A percentile compares a stretch with the other conserved stretches of the same genome.
Conservation (phyloP, 2,797 vertebrate species). For the Ptychadena robeensis region DNA sequence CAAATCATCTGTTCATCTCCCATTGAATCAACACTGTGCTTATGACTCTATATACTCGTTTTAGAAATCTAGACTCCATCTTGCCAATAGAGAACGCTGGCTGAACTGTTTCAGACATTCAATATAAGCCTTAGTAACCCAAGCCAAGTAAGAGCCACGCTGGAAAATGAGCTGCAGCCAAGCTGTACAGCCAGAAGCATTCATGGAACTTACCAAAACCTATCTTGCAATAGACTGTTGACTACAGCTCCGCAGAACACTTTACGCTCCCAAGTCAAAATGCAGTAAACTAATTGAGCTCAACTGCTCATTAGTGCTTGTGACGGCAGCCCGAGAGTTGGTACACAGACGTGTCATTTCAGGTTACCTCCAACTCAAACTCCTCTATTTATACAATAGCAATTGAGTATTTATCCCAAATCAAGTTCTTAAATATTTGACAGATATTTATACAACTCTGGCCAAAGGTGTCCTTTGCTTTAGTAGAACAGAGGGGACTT, state of each 20-base stretch:
- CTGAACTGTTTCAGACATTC: constrained; percentile 16
- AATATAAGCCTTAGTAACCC: background rate
- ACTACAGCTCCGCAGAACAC: background rate
- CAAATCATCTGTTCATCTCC: background rate
- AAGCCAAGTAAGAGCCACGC: background rate
- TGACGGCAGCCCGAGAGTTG: too few species aligned
- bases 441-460: too few species aligned
- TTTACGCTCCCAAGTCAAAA: background rate
- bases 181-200: background rate
- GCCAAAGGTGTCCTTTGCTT: too few species aligned
- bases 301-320: too few species aligned
- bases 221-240: background rate
- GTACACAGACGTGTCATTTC: too few species aligned
- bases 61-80: background rate
- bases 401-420: too few species aligned
- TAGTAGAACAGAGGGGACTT: too few species aligned
- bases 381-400: too few species aligned
- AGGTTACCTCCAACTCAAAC: too few species aligned
- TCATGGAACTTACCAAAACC: background rate
- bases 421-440: too few species aligned
- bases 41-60: background rate
- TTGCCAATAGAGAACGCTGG: background rate
- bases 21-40: background rate
- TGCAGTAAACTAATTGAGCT: background rate
- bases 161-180: background rate